phyloP scores from a whole-genome alignment of 2,797 vertebrate genomes.

The Nannoperca obscura region DNA sequence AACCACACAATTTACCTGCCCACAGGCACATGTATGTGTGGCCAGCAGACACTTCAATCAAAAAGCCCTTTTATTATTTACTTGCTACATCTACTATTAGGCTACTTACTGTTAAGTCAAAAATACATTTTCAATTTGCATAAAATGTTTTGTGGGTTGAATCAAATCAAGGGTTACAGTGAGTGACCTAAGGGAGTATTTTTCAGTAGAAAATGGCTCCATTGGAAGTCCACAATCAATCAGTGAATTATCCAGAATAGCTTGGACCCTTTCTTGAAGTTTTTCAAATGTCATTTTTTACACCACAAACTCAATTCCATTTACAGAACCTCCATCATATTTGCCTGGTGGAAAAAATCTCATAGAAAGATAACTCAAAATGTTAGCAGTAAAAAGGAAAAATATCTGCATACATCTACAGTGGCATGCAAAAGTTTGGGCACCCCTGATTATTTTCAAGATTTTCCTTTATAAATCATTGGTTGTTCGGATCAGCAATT shows the following conservation, averaged over 20 bases:
- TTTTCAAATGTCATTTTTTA: not conserved
- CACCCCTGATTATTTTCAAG: no score
- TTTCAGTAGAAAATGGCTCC: not conserved
- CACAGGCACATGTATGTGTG: no score
- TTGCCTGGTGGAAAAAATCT: no score
- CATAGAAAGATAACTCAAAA: not conserved
- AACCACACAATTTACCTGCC: no score
- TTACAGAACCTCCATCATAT: not conserved
- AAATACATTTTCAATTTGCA: not conserved
- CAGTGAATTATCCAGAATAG: slow-evolving; percentile 1
- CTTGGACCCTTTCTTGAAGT: not conserved
- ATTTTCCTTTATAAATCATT: no score
- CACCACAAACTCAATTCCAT: not conserved
- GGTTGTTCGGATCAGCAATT: no score
- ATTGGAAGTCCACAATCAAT: not conserved
- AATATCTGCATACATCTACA: not conserved
- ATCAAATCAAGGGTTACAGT: not conserved
- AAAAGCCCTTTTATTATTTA: not conserved
- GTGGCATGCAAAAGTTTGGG: no score
- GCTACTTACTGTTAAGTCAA: not conserved
- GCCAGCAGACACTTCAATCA: no score
- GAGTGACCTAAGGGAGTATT: not conserved
- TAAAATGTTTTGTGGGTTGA: not conserved
- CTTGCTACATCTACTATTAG: not conserved
- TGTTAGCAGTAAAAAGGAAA: not conserved